These are phyloP conservation scores for Hypothenemus hampei DNA, from an alignment of 1,140 invertebrate genomes.

Conservation along the genomic window DNA sequence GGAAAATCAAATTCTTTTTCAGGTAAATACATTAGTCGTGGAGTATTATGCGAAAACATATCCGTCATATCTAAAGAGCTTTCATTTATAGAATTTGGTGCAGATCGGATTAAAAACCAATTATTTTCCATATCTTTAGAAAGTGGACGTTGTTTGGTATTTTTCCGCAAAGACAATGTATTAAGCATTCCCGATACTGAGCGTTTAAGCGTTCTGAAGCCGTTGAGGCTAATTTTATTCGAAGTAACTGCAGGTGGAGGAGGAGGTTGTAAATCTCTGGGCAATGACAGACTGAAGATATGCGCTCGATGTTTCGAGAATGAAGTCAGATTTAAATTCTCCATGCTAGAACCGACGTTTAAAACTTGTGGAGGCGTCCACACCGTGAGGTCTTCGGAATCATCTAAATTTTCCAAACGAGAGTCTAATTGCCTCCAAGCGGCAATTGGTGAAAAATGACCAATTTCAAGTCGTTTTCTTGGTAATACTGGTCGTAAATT, in stretches of 20 bases:
- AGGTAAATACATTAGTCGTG: conserved; percentile 76
- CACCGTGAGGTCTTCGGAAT: conserved; percentile 54
- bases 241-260: conserved; percentile 34
- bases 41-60: conserved; percentile 39
- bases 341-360: conserved; percentile 59
- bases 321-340: conserved; percentile 47
- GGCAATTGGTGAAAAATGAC: conserved; percentile 73
- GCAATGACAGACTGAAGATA: conserved; percentile 68
- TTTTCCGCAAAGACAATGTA: conserved; percentile 31
- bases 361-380: conserved; percentile 83
- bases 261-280: conserved; percentile 56
- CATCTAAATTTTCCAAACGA: conserved; percentile 69
- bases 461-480: conserved; percentile 67
- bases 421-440: conserved; percentile 70
- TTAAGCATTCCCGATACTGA: conserved; percentile 64
- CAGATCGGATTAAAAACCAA: conserved; percentile 72
- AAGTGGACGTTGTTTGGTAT: conserved; percentile 36
- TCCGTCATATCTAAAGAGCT: conserved; percentile 37
- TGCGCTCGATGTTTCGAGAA: conserved; percentile 47
- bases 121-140: conserved; percentile 53
- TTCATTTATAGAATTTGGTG: conserved; percentile 69
- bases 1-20: too few relatives aligned
- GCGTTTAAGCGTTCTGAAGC: conserved; percentile 61
- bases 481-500: conserved; percentile 71
- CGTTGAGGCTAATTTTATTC: conserved; percentile 53